These are phyloP conservation scores for Urosaurus nigricauda DNA, from an alignment of 2,797 vertebrate genomes.

Conservation along the genomic window DNA sequence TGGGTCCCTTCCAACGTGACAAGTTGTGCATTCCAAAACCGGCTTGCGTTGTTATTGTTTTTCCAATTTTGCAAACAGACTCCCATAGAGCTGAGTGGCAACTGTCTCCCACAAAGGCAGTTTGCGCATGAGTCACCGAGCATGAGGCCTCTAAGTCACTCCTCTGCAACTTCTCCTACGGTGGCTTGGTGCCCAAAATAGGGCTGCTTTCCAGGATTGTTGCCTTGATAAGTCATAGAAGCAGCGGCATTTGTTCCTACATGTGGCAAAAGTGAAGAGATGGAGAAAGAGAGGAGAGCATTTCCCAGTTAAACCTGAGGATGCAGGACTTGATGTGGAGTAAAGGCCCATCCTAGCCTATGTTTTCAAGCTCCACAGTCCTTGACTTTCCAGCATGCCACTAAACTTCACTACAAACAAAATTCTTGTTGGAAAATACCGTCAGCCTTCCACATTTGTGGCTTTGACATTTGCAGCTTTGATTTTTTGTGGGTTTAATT, in stretches of 20 bases:
- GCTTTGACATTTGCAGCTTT: no score
- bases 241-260: not conserved
- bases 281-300: conserved; percentile 25
- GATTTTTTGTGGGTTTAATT: no score
- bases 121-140: rapidly evolving
- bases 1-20: conserved; percentile 18
- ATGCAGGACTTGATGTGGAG: not conserved
- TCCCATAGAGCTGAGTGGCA: not conserved
- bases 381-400: not conserved
- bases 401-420: not conserved
- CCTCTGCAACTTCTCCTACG: not conserved
- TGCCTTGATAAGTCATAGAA: conserved; percentile 25
- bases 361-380: not conserved
- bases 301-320: not conserved
- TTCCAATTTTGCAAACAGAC: conserved; percentile 23
- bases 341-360: not conserved
- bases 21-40: not conserved
- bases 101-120: not conserved
- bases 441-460: no score
- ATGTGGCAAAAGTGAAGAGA: conserved; percentile 42
- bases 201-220: conserved; percentile 26
- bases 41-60: conserved; percentile 23
- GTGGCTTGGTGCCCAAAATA: not conserved
- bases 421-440: not conserved
- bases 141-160: not conserved